Percentiles rank a stretch among this genome's conserved stretches.
phyloP scores from a whole-genome alignment of 92 coral and sea anemone genomes.

The Bergia sp. region DNA sequence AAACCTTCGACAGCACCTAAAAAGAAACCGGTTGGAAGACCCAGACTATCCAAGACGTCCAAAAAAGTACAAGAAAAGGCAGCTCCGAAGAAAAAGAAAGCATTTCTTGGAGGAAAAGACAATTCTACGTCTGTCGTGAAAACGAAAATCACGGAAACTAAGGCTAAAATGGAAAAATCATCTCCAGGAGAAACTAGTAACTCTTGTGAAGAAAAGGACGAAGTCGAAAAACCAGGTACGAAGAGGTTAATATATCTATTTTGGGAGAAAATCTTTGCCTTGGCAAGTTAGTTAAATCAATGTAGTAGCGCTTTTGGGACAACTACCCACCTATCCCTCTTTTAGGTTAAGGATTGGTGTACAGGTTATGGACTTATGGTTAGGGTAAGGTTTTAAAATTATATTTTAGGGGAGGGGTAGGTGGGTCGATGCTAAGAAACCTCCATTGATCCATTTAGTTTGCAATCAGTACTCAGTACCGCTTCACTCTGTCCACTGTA shows the following conservation, averaged over 20 bases:
- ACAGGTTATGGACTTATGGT: too few relatives aligned
- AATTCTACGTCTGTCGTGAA: neutral
- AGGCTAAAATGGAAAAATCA: neutral
- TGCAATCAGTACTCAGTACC: neutral
- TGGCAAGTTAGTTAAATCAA: too few relatives aligned
- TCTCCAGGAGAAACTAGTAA: neutral
- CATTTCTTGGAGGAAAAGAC: neutral
- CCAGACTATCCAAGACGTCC: conserved; percentile 6
- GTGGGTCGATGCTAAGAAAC: too few relatives aligned
- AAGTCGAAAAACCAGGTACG: conserved; percentile 36
- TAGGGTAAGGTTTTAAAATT: too few relatives aligned
- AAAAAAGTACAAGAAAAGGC: neutral
- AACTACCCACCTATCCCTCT: too few relatives aligned
- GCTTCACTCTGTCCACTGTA: neutral
- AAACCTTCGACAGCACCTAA: neutral
- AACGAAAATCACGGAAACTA: conserved; percentile 8
- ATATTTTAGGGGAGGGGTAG: too few relatives aligned
- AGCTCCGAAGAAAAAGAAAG: conserved; percentile 34
- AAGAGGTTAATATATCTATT: neutral
- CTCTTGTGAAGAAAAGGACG: neutral
- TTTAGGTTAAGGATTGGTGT: too few relatives aligned
- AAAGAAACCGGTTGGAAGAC: conserved; percentile 8
- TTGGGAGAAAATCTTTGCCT: too few relatives aligned
- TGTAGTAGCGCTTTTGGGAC: too few relatives aligned
- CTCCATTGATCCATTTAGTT: too few relatives aligned